Evolutionary conservation across 1,140 invertebrate genomes (phyloP), one percentile per base, ranked within the genome.

Genomic region (Battus philenor): DNA sequence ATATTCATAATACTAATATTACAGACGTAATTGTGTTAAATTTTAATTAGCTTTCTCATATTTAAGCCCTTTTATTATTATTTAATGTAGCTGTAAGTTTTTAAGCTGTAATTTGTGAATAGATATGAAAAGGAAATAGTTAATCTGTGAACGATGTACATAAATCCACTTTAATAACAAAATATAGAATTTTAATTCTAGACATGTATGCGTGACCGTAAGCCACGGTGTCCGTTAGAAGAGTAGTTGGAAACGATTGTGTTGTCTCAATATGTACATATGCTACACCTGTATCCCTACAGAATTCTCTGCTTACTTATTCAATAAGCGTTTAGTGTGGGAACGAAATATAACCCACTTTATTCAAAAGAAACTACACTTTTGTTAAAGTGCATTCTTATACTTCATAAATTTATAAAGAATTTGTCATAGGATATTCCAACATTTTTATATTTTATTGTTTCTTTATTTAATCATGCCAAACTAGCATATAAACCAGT

Each of bases 341-440:
- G 70, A 73, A 68, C 64, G 62, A 74, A 67, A 76, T 71, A 71
- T 75, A 74, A 58, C 61, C 69, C 62, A 70, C 63, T 73, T 69
- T 71, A 69, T 72, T 67, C 67, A 48, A 52, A 66, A 74, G 62
- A 63, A 76, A 69, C 66, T 70, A 74, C 70, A 64, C 61, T 69
- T 79, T 75, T 69, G 59, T 76, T 65, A 73, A 65, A 44, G 59
- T 61, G 60, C 64, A 70, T 70, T 55, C 63, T 64, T 73, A 73
- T n/a, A n/a, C 71, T 68, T 62, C 58, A 57, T 43, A 54, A 56
- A 54, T 51, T 54, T 51, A 47, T 60, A 68, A 47, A 50, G 41
- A 41, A 43, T 45, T 51, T 46, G 13, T 16, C 7, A 33, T 8
- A 33, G n/a, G n/a, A n/a, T n/a, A n/a, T n/a, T n/a, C n/a, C n/a